Percentiles rank a stretch among this genome's conserved stretches.
phyloP scores from a whole-genome alignment of 1,140 invertebrate genomes.

The Ostrea edulis region DNA sequence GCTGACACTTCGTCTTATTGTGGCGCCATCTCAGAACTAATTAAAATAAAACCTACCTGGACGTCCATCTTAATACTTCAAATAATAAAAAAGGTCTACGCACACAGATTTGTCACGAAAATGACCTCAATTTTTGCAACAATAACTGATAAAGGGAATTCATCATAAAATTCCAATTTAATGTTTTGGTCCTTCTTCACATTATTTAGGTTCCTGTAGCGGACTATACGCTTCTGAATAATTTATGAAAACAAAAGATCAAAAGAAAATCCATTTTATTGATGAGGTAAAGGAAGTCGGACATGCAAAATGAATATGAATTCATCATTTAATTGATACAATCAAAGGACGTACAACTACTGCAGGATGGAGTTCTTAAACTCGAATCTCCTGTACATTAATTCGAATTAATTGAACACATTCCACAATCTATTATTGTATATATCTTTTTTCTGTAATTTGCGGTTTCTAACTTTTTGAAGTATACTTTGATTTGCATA shows the following conservation, averaged over 20 bases:
- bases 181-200: not conserved
- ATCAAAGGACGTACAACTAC: not conserved
- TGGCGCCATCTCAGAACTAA: conserved; percentile 32
- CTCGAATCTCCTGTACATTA: not conserved
- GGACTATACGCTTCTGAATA: not conserved
- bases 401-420: not conserved
- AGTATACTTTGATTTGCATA: not conserved
- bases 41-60: conserved; percentile 29
- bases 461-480: not conserved
- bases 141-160: not conserved
- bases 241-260: not conserved
- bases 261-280: not conserved
- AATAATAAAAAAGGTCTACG: not conserved
- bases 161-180: not conserved
- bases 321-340: not conserved
- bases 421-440: not conserved
- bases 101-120: not conserved
- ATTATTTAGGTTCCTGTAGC: not conserved
- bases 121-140: not conserved
- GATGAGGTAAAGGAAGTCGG: not conserved
- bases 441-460: not conserved
- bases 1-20: conserved; percentile 16
- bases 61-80: conserved; percentile 3
- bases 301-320: not conserved
- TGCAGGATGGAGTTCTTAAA: not conserved